A percentile compares a stretch with the other conserved stretches of the same genome.
phyloP scores from a whole-genome alignment of 2,113 vertebrate genomes.

The Spizaetus ornatus region DNA sequence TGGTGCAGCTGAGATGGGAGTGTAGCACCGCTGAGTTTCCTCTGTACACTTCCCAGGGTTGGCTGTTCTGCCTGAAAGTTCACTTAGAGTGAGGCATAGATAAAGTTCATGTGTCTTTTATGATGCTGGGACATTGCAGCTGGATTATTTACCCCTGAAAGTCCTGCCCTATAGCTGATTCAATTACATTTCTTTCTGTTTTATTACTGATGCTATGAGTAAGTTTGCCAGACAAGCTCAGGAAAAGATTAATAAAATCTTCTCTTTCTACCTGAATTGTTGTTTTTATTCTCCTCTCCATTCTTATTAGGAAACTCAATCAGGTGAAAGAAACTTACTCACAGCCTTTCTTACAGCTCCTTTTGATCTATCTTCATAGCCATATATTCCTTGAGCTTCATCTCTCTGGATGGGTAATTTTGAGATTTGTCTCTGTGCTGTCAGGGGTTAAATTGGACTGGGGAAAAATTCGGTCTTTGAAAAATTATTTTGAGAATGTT shows the following conservation, averaged over 20 bases:
- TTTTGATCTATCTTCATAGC: neutral
- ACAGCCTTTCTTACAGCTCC: neutral
- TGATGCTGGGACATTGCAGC: neutral
- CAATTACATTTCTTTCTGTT: neutral
- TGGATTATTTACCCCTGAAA: neutral
- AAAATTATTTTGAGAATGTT: neutral
- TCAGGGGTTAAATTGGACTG: neutral
- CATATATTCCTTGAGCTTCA: neutral
- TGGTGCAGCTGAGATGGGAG: too few species aligned
- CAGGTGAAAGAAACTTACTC: neutral
- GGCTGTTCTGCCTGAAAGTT: neutral
- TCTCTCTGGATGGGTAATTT: neutral
- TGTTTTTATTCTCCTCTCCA: neutral
- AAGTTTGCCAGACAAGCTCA: neutral
- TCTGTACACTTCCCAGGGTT: too few species aligned
- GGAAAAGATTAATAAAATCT: neutral
- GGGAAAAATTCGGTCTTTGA: neutral
- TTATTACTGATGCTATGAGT: neutral
- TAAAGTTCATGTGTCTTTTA: neutral
- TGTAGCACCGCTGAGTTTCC: accelerated
- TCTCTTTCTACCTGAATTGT: neutral
- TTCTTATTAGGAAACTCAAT: neutral
- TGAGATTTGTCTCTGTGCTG: neutral
- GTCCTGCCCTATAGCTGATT: neutral
- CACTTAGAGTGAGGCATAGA: too few species aligned